Base-by-base conservation (phyloP, 2,113 vertebrate genomes). In the Plecotus auritus region DNA sequence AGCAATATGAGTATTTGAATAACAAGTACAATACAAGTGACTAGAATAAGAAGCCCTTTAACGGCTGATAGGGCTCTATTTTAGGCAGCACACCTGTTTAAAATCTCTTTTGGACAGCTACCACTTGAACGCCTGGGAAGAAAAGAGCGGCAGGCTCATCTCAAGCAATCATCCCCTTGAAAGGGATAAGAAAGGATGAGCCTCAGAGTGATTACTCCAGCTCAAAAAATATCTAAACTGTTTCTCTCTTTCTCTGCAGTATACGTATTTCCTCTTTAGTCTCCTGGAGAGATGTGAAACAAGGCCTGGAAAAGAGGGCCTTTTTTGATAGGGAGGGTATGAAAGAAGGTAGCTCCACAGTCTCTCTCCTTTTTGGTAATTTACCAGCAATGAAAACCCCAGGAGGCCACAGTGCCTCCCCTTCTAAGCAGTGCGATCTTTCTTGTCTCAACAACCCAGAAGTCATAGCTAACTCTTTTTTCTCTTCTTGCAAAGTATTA, bases 241-340 rank as follows among this genome's bases (percentile, higher is more conserved):
- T 37, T 16, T 94, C 22, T 54, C 20, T 51, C 32, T 74, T 88
- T 35, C 30, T 84, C 32, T 73, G 28, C 30, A 32, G 67, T 84
- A 42, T 76, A 16, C 4, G 90, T 66, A 91, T 93, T 95, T 96
- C 61, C 51, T 69, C 22, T 85, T 82, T 85, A 67, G 4, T 66
- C 26, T 30, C 18, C 22, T 70, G 37, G 26, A 30, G 17, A 85
- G 77, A 77, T 8, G 64, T 77, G 6, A 28, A 77, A 73, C 49
- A 94, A 66, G n/a, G 30, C 32, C 51, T 37, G 49, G n/a, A 56
- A 54, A 96, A 59, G 26, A 80, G 16, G 37, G 3, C 9, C 2
- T 47, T 88, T 91, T 69, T 80, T 42, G 20, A 81, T 7, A 56
- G 32, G 32, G 35, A 82, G 4, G 7, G 6, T 64, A 13, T 66